Evolutionary conservation across 2,113 vertebrate genomes (phyloP).

Genomic region (Etia nguti): DNA sequence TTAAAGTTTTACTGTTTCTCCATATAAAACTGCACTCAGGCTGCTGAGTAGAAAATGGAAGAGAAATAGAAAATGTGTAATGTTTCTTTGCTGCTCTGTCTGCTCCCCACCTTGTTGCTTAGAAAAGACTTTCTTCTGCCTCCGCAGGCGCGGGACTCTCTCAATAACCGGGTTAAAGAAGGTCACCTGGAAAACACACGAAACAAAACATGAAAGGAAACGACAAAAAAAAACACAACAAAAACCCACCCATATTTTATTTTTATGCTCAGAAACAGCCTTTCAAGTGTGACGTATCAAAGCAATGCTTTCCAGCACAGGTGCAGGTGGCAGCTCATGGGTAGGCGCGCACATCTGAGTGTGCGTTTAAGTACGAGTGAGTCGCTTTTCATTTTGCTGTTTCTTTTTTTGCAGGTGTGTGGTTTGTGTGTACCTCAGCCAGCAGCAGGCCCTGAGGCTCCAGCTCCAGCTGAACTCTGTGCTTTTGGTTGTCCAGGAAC

Average conservation of each 20-base stretch:
- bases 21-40: neutral
- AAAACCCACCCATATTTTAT: neutral
- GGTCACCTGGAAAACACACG: constrained; percentile 73
- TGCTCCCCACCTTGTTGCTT: constrained; percentile 82
- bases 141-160: constrained; percentile 80
- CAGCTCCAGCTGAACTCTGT: constrained; percentile 83
- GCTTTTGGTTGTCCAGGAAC: constrained; percentile 88
- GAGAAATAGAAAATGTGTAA: neutral
- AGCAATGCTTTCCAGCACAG: constrained; percentile 9
- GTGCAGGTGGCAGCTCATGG: constrained; percentile 18
- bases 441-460: constrained; percentile 86
- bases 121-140: constrained; percentile 90
- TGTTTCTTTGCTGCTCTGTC: neutral
- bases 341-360: neutral
- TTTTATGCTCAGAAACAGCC: neutral
- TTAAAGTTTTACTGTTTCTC: neutral
- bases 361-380: neutral
- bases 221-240: accelerated
- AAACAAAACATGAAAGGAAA: neutral
- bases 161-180: constrained; percentile 89
- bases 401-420: neutral
- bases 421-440: constrained; percentile 76
- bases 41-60: neutral
- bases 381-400: neutral
- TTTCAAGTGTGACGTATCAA: constrained; percentile 31